Evolutionary conservation across 1,140 invertebrate genomes (phyloP).

Genomic region (Sweltsa coloradensis): DNA sequence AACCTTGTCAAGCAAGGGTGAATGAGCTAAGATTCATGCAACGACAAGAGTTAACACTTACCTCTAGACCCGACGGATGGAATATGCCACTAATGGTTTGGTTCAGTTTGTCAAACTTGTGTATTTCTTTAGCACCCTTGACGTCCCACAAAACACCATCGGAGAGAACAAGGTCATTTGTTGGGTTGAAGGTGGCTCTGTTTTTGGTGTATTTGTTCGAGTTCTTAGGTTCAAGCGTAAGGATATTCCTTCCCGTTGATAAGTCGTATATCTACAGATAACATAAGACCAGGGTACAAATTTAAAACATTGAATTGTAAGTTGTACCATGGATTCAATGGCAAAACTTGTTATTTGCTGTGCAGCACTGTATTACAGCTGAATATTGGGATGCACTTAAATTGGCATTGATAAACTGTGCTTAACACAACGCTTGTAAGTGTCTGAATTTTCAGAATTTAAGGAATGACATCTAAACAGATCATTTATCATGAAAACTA

Average conservation of each 20-base stretch:
- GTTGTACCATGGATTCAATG: neutral
- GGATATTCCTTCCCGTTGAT: conserved; percentile 59
- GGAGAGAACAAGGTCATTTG: conserved; percentile 85
- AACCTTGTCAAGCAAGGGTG: too few species aligned
- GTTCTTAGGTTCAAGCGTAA: conserved; percentile 61
- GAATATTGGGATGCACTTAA: conserved; percentile 6
- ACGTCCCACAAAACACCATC: conserved; percentile 97
- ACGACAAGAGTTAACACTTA: too few species aligned
- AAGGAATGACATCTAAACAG: too few species aligned
- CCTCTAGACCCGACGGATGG: conserved; percentile 92
- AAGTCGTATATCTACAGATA: conserved; percentile 76
- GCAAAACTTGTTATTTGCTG: too few species aligned
- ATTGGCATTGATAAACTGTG: too few species aligned
- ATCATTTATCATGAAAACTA: too few species aligned
- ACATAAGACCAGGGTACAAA: conserved; percentile 12
- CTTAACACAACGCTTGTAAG: too few species aligned
- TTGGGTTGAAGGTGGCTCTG: conserved; percentile 84
- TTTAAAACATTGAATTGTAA: conserved; percentile 4
- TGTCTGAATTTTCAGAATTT: too few species aligned
- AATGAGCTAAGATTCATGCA: too few species aligned
- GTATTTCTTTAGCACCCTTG: conserved; percentile 70
- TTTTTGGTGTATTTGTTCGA: conserved; percentile 92
- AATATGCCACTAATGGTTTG: conserved; percentile 90
- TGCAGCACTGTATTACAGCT: too few species aligned
- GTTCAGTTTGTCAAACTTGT: conserved; percentile 98